These are phyloP conservation scores for Caenorhabditis sp. DNA, from an alignment of 2,888 invertebrate genomes.

Conservation along the genomic window DNA sequence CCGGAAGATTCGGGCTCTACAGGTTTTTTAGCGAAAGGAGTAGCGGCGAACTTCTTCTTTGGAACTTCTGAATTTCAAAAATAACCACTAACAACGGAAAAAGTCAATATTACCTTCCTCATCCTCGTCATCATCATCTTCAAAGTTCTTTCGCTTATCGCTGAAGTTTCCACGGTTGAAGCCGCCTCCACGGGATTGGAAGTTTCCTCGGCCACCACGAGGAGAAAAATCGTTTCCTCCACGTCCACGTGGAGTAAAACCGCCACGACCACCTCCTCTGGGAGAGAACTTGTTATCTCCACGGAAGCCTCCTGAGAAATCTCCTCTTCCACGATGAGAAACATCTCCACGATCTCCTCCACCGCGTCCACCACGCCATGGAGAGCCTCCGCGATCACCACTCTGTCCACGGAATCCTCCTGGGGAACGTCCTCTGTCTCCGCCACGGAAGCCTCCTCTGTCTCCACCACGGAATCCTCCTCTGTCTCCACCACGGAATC, in stretches of 20 bases:
- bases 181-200: conserved; percentile 51
- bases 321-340: conserved; percentile 52
- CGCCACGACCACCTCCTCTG: conserved; percentile 60
- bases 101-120: conserved; percentile 19
- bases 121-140: conserved; percentile 68
- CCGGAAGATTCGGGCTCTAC: conserved; percentile 39
- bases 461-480: conserved; percentile 61
- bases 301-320: conserved; percentile 60
- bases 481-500: conserved; percentile 55
- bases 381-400: conserved; percentile 28
- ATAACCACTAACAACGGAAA: conserved; percentile 3
- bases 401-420: conserved; percentile 43
- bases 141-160: conserved; percentile 67
- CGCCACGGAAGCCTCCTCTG: conserved; percentile 60
- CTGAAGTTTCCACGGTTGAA: conserved; percentile 51
- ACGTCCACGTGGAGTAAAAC: conserved; percentile 67
- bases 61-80: conserved; percentile 41
- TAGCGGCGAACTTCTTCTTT: conserved; percentile 52
- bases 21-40: conserved; percentile 24
- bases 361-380: conserved; percentile 42
- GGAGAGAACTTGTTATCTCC: conserved; percentile 57
- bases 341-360: conserved; percentile 48
- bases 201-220: conserved; percentile 54
- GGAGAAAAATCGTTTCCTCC: conserved; percentile 59
- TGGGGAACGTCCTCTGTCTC: conserved; percentile 31